Percentiles rank a stretch among this genome's conserved stretches.
Evolutionary conservation across 2,888 invertebrate genomes (phyloP).

Genomic region (Muschampia plurimacula): DNA sequence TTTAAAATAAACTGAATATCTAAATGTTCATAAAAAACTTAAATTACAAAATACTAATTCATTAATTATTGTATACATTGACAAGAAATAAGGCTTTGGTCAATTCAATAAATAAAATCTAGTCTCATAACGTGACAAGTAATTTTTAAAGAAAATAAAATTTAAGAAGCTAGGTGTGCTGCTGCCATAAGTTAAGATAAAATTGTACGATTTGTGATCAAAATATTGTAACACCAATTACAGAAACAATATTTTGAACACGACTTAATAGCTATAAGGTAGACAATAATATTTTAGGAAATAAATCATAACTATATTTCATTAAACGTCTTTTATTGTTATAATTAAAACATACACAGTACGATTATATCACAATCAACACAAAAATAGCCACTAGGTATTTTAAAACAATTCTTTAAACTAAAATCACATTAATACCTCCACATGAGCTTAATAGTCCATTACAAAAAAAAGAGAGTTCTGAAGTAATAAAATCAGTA

Average conservation of each 20-base stretch:
- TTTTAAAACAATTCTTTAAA: constrained; percentile 45
- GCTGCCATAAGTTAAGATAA: constrained; percentile 68
- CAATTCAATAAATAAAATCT: constrained; percentile 41
- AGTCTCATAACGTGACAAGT: constrained; percentile 48
- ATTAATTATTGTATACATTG: neutral
- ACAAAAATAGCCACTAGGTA: constrained; percentile 32
- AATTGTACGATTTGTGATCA: constrained; percentile 70
- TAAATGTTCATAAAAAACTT: too few species aligned
- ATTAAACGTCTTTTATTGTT: constrained; percentile 47
- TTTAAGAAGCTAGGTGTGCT: constrained; percentile 40
- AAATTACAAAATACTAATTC: too few species aligned
- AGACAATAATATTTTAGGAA: constrained; percentile 47
- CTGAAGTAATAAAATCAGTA: constrained; percentile 71
- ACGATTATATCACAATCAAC: constrained; percentile 36
- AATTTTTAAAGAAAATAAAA: constrained; percentile 42
- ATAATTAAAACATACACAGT: constrained; percentile 32
- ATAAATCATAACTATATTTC: constrained; percentile 57
- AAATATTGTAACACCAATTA: constrained; percentile 61
- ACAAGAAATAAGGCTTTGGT: neutral
- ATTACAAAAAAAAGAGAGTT: constrained; percentile 76
- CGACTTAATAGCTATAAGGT: constrained; percentile 57
- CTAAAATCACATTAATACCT: constrained; percentile 74
- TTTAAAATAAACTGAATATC: neutral
- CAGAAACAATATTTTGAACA: constrained; percentile 74
- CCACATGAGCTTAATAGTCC: constrained; percentile 73